phyloP scores from a whole-genome alignment of 2,888 invertebrate genomes.

The Tromatobia lineatoria region DNA sequence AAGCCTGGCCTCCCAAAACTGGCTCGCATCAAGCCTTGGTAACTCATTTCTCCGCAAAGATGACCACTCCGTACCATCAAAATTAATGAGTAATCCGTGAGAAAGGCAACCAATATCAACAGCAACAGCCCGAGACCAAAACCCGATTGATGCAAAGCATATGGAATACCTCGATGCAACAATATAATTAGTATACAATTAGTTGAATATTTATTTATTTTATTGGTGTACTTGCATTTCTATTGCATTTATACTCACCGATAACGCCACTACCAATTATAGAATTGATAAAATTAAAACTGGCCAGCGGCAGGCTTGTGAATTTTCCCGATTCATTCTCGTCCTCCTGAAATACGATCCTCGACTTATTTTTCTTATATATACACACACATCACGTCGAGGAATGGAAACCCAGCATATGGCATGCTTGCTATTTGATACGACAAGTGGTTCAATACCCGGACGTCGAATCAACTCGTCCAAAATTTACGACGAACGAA shows the following conservation, averaged over 20 bases:
- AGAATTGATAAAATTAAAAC: constrained; percentile 95
- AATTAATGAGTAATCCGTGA: constrained; percentile 94
- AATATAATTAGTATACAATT: neutral
- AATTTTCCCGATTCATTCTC: constrained; percentile 88
- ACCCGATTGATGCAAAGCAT: constrained; percentile 92
- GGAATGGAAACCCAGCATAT: neutral
- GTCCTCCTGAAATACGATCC: constrained; percentile 75
- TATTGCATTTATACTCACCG: constrained; percentile 86
- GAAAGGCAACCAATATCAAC: constrained; percentile 90
- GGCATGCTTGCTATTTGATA: constrained; percentile 10
- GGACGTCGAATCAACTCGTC: neutral
- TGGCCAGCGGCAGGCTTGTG: constrained; percentile 91
- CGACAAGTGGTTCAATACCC: neutral
- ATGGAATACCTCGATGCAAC: constrained; percentile 89
- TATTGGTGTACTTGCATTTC: neutral
- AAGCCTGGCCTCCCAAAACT: constrained; percentile 93
- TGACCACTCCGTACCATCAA: constrained; percentile 92
- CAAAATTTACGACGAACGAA: neutral
- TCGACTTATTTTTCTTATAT: constrained; percentile 8
- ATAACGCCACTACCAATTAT: constrained; percentile 95
- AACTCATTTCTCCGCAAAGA: constrained; percentile 92
- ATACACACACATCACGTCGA: neutral
- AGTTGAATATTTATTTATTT: neutral
- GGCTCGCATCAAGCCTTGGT: constrained; percentile 92
- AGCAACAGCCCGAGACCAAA: constrained; percentile 92